Percentiles rank a stretch among this genome's conserved stretches.
Evolutionary conservation across 2,797 vertebrate genomes (phyloP).

Genomic region (Brachyrhaphis roseni): DNA sequence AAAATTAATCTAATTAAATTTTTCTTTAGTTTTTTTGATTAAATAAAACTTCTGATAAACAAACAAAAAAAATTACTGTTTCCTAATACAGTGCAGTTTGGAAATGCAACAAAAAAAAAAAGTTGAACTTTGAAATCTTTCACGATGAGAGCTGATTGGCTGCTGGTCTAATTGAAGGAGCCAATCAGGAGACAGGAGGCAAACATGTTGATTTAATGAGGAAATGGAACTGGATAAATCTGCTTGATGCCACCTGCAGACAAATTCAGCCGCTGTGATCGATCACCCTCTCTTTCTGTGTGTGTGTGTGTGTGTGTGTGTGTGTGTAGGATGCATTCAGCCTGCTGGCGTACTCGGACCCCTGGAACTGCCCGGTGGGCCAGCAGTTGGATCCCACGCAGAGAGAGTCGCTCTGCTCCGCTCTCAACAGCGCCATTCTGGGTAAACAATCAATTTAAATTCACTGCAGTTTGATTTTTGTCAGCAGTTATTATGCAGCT

Average conservation of each 20-base stretch:
- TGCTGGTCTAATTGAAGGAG: background rate
- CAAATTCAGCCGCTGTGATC: background rate
- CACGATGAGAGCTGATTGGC: background rate
- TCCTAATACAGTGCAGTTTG: background rate
- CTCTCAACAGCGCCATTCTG: conserved; percentile 98
- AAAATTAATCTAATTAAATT: no score
- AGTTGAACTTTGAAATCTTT: background rate
- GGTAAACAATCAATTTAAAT: conserved; percentile 78
- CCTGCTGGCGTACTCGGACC: conserved; percentile 96
- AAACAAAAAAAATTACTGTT: background rate
- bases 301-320: conserved; percentile 42
- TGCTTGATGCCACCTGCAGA: background rate
- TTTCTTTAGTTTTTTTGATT: no score
- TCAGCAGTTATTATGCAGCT: background rate
- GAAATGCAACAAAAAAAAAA: background rate
- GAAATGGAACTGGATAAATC: background rate
- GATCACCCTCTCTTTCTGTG: conserved; percentile 5
- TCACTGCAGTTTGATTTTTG: background rate
- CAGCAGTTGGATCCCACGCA: conserved; percentile 96
- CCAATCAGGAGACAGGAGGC: background rate
- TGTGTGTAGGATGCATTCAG: conserved; percentile 92
- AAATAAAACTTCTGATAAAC: background rate
- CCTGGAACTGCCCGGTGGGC: conserved; percentile 97
- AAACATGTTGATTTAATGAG: background rate
- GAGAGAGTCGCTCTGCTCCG: conserved; percentile 95